Conservation (phyloP, 2,113 vertebrate genomes). For the Microcebus griseorufus region DNA sequence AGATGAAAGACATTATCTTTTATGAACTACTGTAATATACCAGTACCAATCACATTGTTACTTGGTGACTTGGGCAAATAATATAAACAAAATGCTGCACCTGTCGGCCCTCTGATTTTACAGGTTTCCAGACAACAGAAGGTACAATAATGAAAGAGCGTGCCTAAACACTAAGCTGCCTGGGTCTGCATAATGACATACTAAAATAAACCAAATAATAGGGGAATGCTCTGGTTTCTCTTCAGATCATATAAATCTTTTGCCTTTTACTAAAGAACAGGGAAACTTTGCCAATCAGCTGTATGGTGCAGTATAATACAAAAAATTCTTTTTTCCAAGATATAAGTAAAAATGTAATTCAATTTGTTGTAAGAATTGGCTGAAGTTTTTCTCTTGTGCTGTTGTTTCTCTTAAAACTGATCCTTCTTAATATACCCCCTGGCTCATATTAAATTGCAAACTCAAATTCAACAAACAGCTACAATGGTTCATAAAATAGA, state of each 20-base stretch:
- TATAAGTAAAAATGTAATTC: slow-evolving; percentile 12
- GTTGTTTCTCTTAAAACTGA: neutral
- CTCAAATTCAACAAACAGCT: neutral
- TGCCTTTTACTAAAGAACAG: no score
- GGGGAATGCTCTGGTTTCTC: no score
- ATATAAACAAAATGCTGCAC: slow-evolving; percentile 64
- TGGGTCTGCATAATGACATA: neutral
- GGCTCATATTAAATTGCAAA: neutral
- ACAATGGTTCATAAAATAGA: neutral
- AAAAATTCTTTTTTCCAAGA: neutral
- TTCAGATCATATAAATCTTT: no score
- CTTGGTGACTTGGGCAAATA: slow-evolving; percentile 60
- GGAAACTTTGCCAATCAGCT: neutral
- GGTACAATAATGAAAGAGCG: neutral
- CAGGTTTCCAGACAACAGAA: slow-evolving; percentile 25
- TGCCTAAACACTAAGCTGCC: slow-evolving; percentile 44
- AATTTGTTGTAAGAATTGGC: neutral
- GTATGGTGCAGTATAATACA: neutral
- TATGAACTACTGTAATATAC: slow-evolving; percentile 60
- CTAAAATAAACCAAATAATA: neutral
- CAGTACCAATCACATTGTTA: slow-evolving; percentile 50
- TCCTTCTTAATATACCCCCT: neutral
- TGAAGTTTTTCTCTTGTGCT: neutral
- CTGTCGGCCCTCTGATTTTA: slow-evolving; percentile 66
- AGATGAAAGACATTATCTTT: slow-evolving; percentile 63